These are phyloP conservation scores for Apaloderma vittatum DNA, from an alignment of 2,113 vertebrate genomes.

Conservation along the genomic window DNA sequence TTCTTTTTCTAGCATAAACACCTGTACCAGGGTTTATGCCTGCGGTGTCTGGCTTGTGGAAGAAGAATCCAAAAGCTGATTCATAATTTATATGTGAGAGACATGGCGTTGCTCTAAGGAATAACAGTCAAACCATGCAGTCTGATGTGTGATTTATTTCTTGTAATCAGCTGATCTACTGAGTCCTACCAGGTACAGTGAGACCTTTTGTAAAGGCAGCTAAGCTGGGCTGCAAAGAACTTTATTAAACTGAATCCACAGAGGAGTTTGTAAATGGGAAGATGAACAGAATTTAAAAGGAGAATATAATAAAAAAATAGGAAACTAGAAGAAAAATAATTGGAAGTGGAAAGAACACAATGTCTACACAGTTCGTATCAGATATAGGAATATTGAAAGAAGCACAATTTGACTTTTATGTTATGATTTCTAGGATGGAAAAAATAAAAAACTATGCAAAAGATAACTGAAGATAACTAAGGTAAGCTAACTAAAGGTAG, in stretches of 20 bases:
- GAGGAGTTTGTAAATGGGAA: neutral
- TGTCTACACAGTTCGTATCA: neutral
- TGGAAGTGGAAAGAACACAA: neutral
- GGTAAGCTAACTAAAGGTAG: neutral
- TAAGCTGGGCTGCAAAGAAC: neutral
- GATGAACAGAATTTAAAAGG: neutral
- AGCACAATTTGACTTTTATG: neutral
- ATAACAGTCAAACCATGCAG: neutral
- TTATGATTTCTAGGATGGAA: neutral
- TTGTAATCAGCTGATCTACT: neutral
- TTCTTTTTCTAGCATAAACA: neutral
- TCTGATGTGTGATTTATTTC: neutral
- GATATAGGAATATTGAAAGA: neutral
- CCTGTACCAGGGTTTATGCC: neutral
- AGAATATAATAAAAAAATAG: neutral
- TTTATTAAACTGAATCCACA: neutral
- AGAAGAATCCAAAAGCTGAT: neutral
- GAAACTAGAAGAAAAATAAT: neutral
- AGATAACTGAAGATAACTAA: neutral
- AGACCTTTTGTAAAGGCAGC: neutral
- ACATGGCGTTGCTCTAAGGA: neutral
- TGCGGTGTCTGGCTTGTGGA: neutral
- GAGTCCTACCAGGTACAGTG: neutral
- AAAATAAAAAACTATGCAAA: neutral
- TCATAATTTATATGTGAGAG: neutral